Conservation (phyloP, 2,888 invertebrate species). For the Ophraella communa region DNA sequence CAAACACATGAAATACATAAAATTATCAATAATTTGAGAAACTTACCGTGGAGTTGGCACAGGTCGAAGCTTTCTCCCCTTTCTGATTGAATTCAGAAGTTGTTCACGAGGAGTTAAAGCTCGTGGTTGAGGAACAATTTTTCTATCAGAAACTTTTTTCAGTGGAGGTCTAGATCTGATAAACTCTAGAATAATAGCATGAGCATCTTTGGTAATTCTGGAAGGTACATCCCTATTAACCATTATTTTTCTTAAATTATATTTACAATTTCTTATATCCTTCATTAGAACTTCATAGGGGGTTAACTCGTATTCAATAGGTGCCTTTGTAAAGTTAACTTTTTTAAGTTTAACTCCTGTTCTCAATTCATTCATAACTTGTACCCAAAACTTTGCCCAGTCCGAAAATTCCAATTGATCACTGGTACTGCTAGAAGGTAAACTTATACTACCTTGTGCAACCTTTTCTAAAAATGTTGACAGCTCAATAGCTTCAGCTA, state of each 20-base stretch:
- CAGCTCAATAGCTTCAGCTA: constrained; percentile 90
- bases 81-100: constrained; percentile 84
- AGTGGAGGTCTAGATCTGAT: constrained; percentile 94
- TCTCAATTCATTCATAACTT: constrained; percentile 90
- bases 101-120: constrained; percentile 82
- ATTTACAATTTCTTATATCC: constrained; percentile 89
- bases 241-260: constrained; percentile 85
- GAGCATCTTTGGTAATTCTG: constrained; percentile 91
- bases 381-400: constrained; percentile 96
- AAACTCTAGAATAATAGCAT: constrained; percentile 94
- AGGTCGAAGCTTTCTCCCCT: constrained; percentile 74
- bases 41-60: constrained; percentile 51
- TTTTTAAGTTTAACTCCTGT: constrained; percentile 94
- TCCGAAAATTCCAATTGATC: constrained; percentile 87
- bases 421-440: constrained; percentile 68
- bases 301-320: constrained; percentile 91
- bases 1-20: too few relatives aligned
- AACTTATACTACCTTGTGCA: constrained; percentile 70
- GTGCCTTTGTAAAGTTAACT: constrained; percentile 76
- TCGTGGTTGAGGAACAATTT: constrained; percentile 76
- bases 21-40: background rate
- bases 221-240: constrained; percentile 83
- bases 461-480: constrained; percentile 89
- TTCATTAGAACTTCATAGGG: constrained; percentile 97
- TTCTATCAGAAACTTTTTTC: constrained; percentile 87